Evolutionary conservation across 2,888 invertebrate genomes (phyloP).

Genomic region (Tricholauxania praeusta): DNA sequence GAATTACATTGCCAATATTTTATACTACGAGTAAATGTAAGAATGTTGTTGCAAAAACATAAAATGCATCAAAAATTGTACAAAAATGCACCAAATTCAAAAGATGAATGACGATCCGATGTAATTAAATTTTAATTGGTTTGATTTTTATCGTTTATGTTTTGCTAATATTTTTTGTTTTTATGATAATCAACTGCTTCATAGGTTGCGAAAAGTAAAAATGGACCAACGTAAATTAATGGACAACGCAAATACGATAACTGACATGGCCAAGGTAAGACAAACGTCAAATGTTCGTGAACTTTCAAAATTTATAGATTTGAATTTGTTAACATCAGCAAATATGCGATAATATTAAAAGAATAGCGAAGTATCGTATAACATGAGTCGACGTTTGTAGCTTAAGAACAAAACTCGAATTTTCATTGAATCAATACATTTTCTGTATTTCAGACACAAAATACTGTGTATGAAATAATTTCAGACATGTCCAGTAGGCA

Average conservation of each 20-base stretch:
- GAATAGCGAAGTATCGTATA: background rate
- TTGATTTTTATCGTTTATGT: constrained; percentile 43
- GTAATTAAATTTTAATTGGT: constrained; percentile 16
- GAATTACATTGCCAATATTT: no score
- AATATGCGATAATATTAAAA: no score
- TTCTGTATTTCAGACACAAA: constrained; percentile 83
- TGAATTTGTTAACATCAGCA: no score
- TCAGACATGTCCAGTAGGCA: constrained; percentile 97
- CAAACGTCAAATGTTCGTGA: no score
- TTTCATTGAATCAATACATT: constrained; percentile 24
- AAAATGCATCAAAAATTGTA: background rate
- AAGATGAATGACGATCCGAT: background rate
- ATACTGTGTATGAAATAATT: constrained; percentile 97
- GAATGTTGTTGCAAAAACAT: background rate
- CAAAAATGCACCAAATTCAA: constrained; percentile 19
- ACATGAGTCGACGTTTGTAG: no score
- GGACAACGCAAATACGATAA: constrained; percentile 99
- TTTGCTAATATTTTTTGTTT: constrained; percentile 32
- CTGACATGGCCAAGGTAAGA: constrained; percentile 99
- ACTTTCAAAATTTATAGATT: no score
- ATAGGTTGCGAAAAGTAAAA: constrained; percentile 97
- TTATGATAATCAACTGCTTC: constrained; percentile 39
- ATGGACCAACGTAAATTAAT: constrained; percentile 99
- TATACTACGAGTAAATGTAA: background rate
- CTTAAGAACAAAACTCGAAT: no score